These are phyloP conservation scores for Nilaparvata lugens DNA, from an alignment of 1,140 invertebrate species.

Conservation along the genomic window DNA sequence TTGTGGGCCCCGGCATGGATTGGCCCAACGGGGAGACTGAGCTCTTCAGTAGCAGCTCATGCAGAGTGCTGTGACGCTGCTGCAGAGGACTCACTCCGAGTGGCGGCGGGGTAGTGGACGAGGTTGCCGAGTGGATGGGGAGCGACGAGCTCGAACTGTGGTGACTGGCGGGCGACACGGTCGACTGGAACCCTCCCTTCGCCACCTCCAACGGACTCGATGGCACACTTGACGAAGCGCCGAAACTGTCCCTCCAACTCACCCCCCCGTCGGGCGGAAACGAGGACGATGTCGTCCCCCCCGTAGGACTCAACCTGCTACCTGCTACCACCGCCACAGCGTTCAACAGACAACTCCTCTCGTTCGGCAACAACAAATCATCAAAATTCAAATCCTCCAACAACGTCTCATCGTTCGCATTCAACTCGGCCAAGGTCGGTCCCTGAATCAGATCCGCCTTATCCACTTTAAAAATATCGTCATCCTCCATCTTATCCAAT, in stretches of 20 bases:
- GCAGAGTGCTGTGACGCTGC: slow-evolving; percentile 42
- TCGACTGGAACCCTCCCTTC: slow-evolving; percentile 11
- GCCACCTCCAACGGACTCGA: slow-evolving; percentile 12
- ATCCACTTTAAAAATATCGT: slow-evolving; percentile 83
- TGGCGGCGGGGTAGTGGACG: slow-evolving; percentile 31
- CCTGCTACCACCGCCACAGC: slow-evolving; percentile 8
- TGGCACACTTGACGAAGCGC: slow-evolving; percentile 10
- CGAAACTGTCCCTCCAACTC: slow-evolving; percentile 11
- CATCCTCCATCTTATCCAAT: slow-evolving; percentile 68
- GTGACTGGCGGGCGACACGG: slow-evolving; percentile 36
- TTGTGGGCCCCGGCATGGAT: slow-evolving; percentile 40
- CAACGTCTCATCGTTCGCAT: slow-evolving; percentile 69
- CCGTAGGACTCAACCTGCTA: slow-evolving; percentile 1
- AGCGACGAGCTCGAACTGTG: slow-evolving; percentile 43
- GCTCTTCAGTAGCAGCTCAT: slow-evolving; percentile 55
- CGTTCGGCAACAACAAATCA: slow-evolving; percentile 65
- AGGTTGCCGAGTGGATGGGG: slow-evolving; percentile 19
- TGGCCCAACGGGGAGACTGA: slow-evolving; percentile 45
- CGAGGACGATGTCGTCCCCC: slow-evolving; percentile 16
- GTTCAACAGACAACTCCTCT: slow-evolving; percentile 39
- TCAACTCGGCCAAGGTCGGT: slow-evolving; percentile 78
- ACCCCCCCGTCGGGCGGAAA: slow-evolving; percentile 24
- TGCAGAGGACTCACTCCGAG: slow-evolving; percentile 35
- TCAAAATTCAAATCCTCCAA: slow-evolving; percentile 77
- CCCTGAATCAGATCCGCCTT: slow-evolving; percentile 74